phyloP scores from a whole-genome alignment of 2,113 vertebrate genomes.

The Gobius niger region DNA sequence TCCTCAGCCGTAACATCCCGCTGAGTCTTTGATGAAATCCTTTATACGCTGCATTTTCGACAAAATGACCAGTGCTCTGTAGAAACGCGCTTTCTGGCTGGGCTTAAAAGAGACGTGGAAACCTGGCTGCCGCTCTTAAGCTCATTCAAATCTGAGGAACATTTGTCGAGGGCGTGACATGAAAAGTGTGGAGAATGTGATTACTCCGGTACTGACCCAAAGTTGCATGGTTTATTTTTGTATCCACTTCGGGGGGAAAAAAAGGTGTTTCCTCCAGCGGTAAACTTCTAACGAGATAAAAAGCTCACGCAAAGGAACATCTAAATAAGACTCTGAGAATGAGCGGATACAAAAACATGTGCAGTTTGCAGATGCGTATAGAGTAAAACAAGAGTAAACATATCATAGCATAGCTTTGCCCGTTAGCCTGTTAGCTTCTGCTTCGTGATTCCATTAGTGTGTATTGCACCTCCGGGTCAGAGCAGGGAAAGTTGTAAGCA shows the following conservation, averaged over 20 bases:
- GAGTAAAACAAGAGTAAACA: constrained; percentile 21
- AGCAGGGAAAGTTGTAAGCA: too few species aligned
- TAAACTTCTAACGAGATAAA: constrained; percentile 22
- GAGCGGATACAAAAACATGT: constrained; percentile 10
- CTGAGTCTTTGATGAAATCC: constrained; percentile 8
- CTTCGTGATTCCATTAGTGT: too few species aligned
- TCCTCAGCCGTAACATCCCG: not conserved
- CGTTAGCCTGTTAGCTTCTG: too few species aligned
- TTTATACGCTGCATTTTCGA: not conserved
- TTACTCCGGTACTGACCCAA: constrained; percentile 26
- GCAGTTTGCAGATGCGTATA: not conserved
- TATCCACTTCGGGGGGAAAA: constrained; percentile 2
- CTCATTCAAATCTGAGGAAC: not conserved
- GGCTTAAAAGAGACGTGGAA: not conserved
- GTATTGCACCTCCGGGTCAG: too few species aligned
- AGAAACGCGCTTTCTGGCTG: not conserved
- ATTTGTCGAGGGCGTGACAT: not conserved
- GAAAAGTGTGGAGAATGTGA: constrained; percentile 23
- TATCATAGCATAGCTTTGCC: too few species aligned
- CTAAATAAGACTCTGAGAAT: constrained; percentile 7
- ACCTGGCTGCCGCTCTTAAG: not conserved
- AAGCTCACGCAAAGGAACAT: constrained; percentile 13
- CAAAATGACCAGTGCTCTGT: not conserved
- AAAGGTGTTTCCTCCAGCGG: constrained; percentile 5
- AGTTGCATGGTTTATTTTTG: constrained; percentile 9